phyloP scores from a whole-genome alignment of 2,888 invertebrate genomes.

The Dorcus hopei region DNA sequence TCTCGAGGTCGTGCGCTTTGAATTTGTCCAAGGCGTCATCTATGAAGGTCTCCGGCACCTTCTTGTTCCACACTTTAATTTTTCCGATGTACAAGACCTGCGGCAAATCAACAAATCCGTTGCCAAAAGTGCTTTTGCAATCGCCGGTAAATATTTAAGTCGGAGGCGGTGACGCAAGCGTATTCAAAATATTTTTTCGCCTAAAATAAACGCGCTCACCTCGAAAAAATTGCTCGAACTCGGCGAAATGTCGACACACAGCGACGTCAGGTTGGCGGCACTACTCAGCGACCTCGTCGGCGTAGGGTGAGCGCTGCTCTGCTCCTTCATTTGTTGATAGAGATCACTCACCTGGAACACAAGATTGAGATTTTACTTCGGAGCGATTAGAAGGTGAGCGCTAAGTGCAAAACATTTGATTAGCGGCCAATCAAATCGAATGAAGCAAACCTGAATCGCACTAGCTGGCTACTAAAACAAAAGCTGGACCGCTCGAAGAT shows the following conservation, averaged over 20 bases:
- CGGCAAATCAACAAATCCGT: conserved; percentile 22
- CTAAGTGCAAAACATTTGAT: neutral
- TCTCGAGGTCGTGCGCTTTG: conserved; percentile 73
- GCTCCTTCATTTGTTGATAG: conserved; percentile 70
- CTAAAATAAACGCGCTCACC: conserved; percentile 25
- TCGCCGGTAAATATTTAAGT: too few species aligned
- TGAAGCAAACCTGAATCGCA: neutral
- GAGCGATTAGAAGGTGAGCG: neutral
- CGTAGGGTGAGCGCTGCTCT: conserved; percentile 43
- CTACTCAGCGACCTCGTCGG: conserved; percentile 50
- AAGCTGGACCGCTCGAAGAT: neutral
- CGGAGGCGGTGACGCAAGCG: too few species aligned
- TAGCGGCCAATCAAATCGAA: too few species aligned
- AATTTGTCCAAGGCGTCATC: conserved; percentile 88
- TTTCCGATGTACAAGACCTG: conserved; percentile 89
- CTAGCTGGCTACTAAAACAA: neutral
- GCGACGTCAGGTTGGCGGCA: conserved; percentile 64
- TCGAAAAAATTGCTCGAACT: conserved; percentile 88
- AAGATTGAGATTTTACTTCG: too few species aligned
- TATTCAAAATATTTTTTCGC: too few species aligned
- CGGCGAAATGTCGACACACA: conserved; percentile 76
- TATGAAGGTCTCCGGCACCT: conserved; percentile 82
- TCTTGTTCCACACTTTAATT: conserved; percentile 82
- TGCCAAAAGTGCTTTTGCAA: too few species aligned
- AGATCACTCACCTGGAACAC: conserved; percentile 66